Evolutionary conservation across 2,888 invertebrate genomes (phyloP).

Genomic region (Plusia festucae): DNA sequence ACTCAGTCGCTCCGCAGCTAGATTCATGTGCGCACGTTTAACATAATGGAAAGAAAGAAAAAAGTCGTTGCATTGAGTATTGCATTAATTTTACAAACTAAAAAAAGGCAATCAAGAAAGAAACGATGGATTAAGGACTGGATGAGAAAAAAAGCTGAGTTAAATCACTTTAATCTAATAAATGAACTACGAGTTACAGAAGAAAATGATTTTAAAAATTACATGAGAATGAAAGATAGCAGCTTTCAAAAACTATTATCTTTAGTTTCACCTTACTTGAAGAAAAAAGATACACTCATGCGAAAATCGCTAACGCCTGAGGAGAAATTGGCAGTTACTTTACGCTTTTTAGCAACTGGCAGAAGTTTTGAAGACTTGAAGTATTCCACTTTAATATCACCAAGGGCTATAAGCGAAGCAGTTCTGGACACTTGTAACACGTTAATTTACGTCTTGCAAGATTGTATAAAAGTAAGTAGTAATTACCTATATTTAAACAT

Average conservation of each 20-base stretch:
- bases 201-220: slow-evolving; percentile 8
- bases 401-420: slow-evolving; percentile 3
- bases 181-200: slow-evolving; percentile 7
- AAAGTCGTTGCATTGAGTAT: slow-evolving; percentile 6
- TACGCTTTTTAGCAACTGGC: not conserved
- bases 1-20: slow-evolving; percentile 7
- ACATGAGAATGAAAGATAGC: slow-evolving; percentile 3
- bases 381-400: not conserved
- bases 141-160: slow-evolving; percentile 7
- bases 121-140: slow-evolving; percentile 6
- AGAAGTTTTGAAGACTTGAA: not conserved
- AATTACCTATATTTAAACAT: slow-evolving; percentile 2
- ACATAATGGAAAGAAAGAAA: not conserved
- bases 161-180: slow-evolving; percentile 7
- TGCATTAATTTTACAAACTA: slow-evolving; percentile 1
- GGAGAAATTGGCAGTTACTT: not conserved
- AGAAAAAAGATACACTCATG: not conserved
- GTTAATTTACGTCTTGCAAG: no score
- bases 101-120: slow-evolving; percentile 5
- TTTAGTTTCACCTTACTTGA: not conserved
- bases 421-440: not conserved
- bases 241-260: not conserved
- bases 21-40: slow-evolving; percentile 1
- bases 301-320: not conserved
- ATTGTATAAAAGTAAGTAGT: slow-evolving; percentile 5